These are phyloP conservation scores for Morbakka virulenta DNA, from an alignment of 30 jellyfish, hydroid and myxozoan species.

Conservation along the genomic window DNA sequence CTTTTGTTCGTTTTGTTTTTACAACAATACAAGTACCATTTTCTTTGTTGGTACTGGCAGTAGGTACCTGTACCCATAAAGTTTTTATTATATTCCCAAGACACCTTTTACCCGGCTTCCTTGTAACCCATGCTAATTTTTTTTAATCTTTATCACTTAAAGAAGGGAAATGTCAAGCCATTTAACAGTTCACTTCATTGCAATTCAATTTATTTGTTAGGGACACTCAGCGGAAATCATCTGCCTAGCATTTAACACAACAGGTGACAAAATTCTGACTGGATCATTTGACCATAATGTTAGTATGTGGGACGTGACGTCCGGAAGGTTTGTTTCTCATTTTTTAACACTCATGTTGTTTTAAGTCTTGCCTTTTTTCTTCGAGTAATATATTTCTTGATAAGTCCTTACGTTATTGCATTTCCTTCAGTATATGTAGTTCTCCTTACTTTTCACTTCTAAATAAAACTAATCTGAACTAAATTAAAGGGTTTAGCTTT, in stretches of 20 bases:
- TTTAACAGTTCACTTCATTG: background rate
- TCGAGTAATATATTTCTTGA: background rate
- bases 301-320: slow-evolving; percentile 87
- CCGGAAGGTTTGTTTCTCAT: slow-evolving; percentile 72
- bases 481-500: background rate
- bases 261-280: slow-evolving; percentile 88
- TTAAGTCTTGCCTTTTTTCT: background rate
- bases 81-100: background rate
- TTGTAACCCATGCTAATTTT: background rate
- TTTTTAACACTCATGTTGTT: background rate
- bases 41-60: no score
- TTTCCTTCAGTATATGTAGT: background rate
- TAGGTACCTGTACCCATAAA: no score
- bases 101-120: background rate
- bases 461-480: background rate
- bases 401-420: background rate
- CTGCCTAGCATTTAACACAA: slow-evolving; percentile 80
- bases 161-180: no score
- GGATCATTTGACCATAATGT: slow-evolving; percentile 97
- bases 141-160: no score
- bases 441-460: no score
- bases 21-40: no score
- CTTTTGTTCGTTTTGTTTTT: no score
- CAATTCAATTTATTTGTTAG: slow-evolving; percentile 20
- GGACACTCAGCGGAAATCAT: slow-evolving; percentile 97